Evolutionary conservation across 2,113 vertebrate genomes (phyloP), one percentile per base, ranked within the genome.

Genomic region (Tapirus terrestris): DNA sequence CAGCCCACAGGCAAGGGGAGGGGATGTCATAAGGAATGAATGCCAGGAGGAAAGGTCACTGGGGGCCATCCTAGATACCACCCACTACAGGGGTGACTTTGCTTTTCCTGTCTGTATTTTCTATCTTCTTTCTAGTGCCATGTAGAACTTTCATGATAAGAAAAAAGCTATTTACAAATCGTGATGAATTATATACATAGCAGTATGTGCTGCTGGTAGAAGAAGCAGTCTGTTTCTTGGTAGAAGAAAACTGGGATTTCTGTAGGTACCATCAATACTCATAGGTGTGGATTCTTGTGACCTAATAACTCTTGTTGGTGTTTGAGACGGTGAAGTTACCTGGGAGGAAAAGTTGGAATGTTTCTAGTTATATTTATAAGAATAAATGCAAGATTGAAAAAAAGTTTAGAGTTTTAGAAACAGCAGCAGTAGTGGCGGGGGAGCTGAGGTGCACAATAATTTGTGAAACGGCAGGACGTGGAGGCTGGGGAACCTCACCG

Each of bases 341-440:
- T 87, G 68, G 73, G 88, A 92, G 48, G 93, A 77, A 60, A 82
- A 48, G 17, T 60, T 68, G 56, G 33, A 77, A 43, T 65, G 75
- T 89, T 94, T 95, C n/a, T 61, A 68, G 75, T 53, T 94, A 18
- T 53, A 65, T 84, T 43, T 96, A 33, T 11, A 79, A 93, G 63
- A 90, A 90, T 88, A 92, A 88, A 91, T 61, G 33, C 27, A 79
- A 48, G 68, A 21, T 72, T 85, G 25, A 65, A 61, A 75, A 70
- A 75, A 80, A n/a, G 2, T n/a, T 60, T 39, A 8, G 14, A 79
- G 23, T 75, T 79, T 86, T 63, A 39, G 81, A 63, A 61, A 53
- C 43, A 76, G 43, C 33, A 75, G 29, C 8, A 36, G 20, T 10
- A 43, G 43, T 0, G 1, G 36, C 36, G 51, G 85, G 11, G 76